These are phyloP conservation scores for Nomada hirtipes DNA, from an alignment of 2,888 invertebrate species.

Conservation along the genomic window DNA sequence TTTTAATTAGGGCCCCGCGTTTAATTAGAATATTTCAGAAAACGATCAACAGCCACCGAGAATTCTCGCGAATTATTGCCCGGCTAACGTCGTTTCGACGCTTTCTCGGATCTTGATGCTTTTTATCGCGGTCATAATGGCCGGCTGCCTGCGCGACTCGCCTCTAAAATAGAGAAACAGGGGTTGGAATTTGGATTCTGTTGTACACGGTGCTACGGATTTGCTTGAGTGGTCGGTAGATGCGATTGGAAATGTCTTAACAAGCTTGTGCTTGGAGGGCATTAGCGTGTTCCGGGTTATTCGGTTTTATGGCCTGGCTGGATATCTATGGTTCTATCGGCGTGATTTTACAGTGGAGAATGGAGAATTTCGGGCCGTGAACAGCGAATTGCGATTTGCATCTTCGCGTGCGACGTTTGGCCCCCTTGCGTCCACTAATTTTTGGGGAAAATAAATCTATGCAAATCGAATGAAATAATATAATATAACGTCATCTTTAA, in stretches of 20 bases:
- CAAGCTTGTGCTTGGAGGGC: constrained; percentile 2
- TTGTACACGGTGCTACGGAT: not conserved
- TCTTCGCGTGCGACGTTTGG: too few species aligned
- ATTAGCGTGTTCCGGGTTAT: not conserved
- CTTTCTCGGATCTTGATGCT: constrained; percentile 5
- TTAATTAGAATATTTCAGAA: constrained; percentile 34
- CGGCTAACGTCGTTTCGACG: not conserved
- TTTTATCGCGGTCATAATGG: constrained; percentile 25
- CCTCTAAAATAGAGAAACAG: not conserved
- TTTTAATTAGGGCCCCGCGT: constrained; percentile 40
- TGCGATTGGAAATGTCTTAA: constrained; percentile 23
- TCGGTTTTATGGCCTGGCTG: constrained; percentile 1
- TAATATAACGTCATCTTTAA: too few species aligned
- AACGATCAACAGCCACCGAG: not conserved
- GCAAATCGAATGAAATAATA: too few species aligned
- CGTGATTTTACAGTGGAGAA: not conserved
- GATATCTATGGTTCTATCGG: constrained; percentile 13
- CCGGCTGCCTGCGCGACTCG: not conserved
- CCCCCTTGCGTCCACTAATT: too few species aligned
- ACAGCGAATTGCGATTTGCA: too few species aligned
- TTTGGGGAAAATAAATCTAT: too few species aligned
- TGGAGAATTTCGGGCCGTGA: too few species aligned
- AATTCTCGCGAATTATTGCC: not conserved
- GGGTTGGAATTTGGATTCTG: not conserved
- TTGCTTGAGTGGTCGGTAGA: not conserved